Evolutionary conservation across 2,888 invertebrate species (phyloP), one percentile per base, ranked within the genome.

Genomic region (Catotricha subobsoleta): DNA sequence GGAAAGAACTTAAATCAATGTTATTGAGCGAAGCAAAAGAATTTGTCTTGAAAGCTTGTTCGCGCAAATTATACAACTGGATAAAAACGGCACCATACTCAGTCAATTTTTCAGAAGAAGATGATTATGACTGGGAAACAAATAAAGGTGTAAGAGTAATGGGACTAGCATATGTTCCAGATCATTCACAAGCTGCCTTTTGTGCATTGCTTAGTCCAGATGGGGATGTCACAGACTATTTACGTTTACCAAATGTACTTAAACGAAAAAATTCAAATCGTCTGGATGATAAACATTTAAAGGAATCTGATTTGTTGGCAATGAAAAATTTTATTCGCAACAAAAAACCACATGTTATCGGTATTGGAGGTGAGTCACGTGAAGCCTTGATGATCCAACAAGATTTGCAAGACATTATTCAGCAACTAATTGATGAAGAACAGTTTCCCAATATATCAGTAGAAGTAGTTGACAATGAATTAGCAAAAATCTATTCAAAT

Each of bases 311-410:
- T 58, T 51, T 86, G 39, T 55, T 68, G 12, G 74, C 72, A 21
- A 50, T 88, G 31, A 71, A 70, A 46, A 79, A 87, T 50, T 94
- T 98, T 52, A 84, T 99, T 40, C 66, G 73, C 1, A 72, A 74
- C 18, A 91, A 92, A 61, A 90, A 87, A 53, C 98, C 98, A 0
- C 97, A 98, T 61, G 82, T 91, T 12, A 76, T 99, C 20, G 83
- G 78, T 0, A 74, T 94, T 13, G 83, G 88, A 8, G 92, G 88
- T 0, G 95, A 95, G 58, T 88, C 87, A 0, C 70, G 90, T 3
- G 88, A 88, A 51, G 88, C 90, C 0, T 58, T 80, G 42, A 80
- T 76, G 73, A 69, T 94, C 16, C 76, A 79, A 51, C 73, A 75
- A 1, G 92, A 84, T 60, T 65, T 91, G 20, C 71, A 72, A 40